Base-by-base conservation (phyloP, 2,113 vertebrate species). In the Tympanuchus pallidicinctus region DNA sequence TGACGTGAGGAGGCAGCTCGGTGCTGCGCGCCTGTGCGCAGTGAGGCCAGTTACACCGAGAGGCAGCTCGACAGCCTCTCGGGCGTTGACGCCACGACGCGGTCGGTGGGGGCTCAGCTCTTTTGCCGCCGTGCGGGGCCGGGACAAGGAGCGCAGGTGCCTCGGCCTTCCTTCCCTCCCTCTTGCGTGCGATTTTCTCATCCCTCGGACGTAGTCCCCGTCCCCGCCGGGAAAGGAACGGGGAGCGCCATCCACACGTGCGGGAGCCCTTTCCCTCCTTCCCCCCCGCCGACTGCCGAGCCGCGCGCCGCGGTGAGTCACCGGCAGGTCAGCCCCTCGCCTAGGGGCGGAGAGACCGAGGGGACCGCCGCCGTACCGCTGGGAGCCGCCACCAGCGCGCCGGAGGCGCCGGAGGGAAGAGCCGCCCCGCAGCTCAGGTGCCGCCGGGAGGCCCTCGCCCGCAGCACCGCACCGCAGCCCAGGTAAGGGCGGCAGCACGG, bases 331-430 rank as follows among this genome's bases (percentile, higher is more conserved):
- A 89, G 94, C 93, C 81, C 94, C 96, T 83, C 78, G 82, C 73
- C 74, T 54, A 91, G 93, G 66, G 95, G 94, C 65, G 77, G 96
- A 96, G 90, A 95, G 97, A 95, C 93, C 76, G 95, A 61, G 92
- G 95, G 96, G 93, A 77, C 91, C 73, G 67, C 56, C 89, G 91
- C 67, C 87, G 93, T 89, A 92, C 95, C 95, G 91, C 96, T 88
- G 94, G 96, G 95, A 97, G 95, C 91, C 95, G 93, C 95, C 92
- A 85, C 83, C 50, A 72, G 94, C 90, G 82, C 94, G 89, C 91
- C 61, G 71, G 70, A 94, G 91, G 56, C 84, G 72, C 80, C 64
- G 5, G 57, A 71, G 91, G 86, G 73, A 85, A 91, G 94, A 90
- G 91, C 91, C 82, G 74, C 91, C 83, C 94, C 82, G 47, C 94